A percentile compares a stretch with the other conserved stretches of the same genome.
Evolutionary conservation across 2,888 invertebrate species (phyloP).

Genomic region (Volucella zonaria): DNA sequence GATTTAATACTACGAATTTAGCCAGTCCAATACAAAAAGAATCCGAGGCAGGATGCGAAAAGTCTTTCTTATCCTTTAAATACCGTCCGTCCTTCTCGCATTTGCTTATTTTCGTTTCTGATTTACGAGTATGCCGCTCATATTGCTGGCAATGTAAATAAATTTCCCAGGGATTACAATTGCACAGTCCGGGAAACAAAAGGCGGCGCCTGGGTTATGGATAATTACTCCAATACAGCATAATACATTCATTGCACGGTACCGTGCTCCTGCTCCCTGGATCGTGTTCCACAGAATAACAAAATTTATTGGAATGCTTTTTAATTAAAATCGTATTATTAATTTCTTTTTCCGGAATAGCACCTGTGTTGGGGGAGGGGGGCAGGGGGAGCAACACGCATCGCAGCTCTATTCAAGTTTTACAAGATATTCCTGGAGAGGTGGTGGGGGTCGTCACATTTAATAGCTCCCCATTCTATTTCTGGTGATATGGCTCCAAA

Average conservation of each 20-base stretch:
- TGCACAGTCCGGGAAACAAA: constrained; percentile 51
- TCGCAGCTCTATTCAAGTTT: no score
- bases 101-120: constrained; percentile 51
- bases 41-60: not conserved
- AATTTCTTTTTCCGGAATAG: constrained; percentile 4
- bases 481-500: no score
- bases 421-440: no score
- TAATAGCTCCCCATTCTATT: no score
- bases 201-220: constrained; percentile 31
- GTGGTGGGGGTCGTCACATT: no score
- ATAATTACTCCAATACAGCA: constrained; percentile 16
- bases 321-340: constrained; percentile 56
- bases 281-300: constrained; percentile 22
- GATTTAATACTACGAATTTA: constrained; percentile 6
- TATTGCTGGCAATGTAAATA: constrained; percentile 61
- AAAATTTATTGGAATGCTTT: constrained; percentile 56
- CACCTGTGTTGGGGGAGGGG: not conserved
- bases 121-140: constrained; percentile 56
- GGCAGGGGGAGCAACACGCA: no score
- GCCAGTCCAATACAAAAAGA: constrained; percentile 4
- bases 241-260: no score
- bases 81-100: constrained; percentile 40
- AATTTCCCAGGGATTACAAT: constrained; percentile 62
- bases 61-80: constrained; percentile 40
- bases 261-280: not conserved